These are phyloP conservation scores for Harlomillsia oculata DNA, from an alignment of 1,140 invertebrate genomes.

Conservation along the genomic window DNA sequence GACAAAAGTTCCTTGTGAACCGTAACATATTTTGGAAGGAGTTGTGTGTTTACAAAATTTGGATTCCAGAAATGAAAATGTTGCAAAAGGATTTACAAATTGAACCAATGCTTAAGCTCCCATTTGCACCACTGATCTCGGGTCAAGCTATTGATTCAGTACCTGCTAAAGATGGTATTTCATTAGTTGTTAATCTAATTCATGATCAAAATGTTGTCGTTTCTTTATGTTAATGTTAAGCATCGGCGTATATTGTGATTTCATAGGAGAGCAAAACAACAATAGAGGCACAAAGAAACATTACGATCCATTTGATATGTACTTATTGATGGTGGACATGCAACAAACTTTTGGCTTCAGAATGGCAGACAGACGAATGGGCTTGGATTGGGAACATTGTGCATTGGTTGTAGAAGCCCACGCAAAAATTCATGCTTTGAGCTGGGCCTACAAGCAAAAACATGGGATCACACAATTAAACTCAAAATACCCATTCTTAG, in stretches of 20 bases:
- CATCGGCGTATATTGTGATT: too few relatives aligned
- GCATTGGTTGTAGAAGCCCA: slow-evolving; percentile 49
- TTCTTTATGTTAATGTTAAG: too few relatives aligned
- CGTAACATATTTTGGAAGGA: slow-evolving; percentile 4
- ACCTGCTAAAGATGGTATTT: too few relatives aligned
- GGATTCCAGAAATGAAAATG: slow-evolving; percentile 1
- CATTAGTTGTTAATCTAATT: background rate
- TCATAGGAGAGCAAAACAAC: too few relatives aligned
- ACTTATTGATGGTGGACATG: slow-evolving; percentile 47
- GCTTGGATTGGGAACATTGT: slow-evolving; percentile 46
- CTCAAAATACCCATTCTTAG: background rate
- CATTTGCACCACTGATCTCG: background rate
- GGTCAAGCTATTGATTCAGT: too few relatives aligned
- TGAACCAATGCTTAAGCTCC: background rate
- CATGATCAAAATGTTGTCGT: background rate
- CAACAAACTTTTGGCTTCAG: slow-evolving; percentile 42
- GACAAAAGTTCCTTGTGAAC: background rate
- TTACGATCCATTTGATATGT: slow-evolving; percentile 10
- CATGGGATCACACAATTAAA: slow-evolving; percentile 38
- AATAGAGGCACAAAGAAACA: background rate
- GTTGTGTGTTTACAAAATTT: background rate
- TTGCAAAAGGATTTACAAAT: slow-evolving; percentile 1
- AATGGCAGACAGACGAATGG: slow-evolving; percentile 45
- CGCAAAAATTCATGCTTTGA: slow-evolving; percentile 57
- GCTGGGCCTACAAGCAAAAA: slow-evolving; percentile 56